Conservation (phyloP, 2,797 vertebrate species). For the Enoplosus armatus region DNA sequence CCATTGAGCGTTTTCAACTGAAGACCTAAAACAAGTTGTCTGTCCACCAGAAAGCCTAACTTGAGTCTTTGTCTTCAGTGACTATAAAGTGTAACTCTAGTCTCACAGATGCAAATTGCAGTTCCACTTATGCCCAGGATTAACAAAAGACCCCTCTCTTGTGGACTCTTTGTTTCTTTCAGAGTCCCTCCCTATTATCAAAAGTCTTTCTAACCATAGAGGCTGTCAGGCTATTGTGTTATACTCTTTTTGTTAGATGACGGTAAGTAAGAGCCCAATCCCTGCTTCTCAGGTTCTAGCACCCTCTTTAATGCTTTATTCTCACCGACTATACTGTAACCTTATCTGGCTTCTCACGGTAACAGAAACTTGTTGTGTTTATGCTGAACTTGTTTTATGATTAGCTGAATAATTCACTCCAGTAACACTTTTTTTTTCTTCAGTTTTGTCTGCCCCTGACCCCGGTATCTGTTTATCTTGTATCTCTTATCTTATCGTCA, state of each 20-base stretch:
- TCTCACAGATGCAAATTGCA: constrained; percentile 78
- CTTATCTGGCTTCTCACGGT: constrained; percentile 36
- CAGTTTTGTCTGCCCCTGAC: neutral
- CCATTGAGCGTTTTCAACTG: constrained; percentile 8
- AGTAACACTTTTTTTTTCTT: neutral
- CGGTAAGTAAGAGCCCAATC: constrained; percentile 50
- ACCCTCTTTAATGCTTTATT: constrained; percentile 47
- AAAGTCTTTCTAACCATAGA: constrained; percentile 47
- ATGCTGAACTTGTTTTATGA: neutral
- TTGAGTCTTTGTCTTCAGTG: constrained; percentile 66
- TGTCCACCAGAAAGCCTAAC: constrained; percentile 48
- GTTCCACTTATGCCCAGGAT: constrained; percentile 47
- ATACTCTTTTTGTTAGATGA: constrained; percentile 57
- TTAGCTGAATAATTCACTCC: neutral
- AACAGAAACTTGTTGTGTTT: constrained; percentile 28
- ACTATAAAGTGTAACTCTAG: constrained; percentile 77
- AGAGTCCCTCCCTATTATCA: constrained; percentile 42
- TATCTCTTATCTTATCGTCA: no score
- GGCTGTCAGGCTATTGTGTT: constrained; percentile 65
- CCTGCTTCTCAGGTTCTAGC: constrained; percentile 57
- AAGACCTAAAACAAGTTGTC: constrained; percentile 33
- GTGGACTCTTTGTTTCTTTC: constrained; percentile 65
- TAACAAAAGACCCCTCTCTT: constrained; percentile 68
- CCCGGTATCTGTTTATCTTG: neutral
- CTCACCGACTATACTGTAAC: constrained; percentile 51